phyloP scores from a whole-genome alignment of 2,888 invertebrate species.

The Stomorhina lunata region DNA sequence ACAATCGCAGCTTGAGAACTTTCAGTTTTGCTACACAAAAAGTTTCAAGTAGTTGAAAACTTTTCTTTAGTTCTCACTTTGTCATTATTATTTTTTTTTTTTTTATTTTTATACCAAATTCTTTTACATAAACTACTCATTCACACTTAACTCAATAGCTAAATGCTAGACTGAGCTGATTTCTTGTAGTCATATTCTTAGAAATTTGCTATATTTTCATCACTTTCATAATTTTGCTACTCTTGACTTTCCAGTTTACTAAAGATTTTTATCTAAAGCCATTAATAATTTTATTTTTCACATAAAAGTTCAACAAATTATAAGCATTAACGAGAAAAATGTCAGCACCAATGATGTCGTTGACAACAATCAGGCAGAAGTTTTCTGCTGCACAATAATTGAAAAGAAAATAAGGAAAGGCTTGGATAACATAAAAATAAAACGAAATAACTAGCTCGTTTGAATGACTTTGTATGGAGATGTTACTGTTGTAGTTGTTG shows the following conservation, averaged over 20 bases:
- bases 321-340: slow-evolving; percentile 37
- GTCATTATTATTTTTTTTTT: slow-evolving; percentile 23
- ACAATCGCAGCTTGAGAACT: not conserved
- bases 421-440: too few species aligned
- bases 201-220: not conserved
- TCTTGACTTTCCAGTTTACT: slow-evolving; percentile 44
- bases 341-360: slow-evolving; percentile 21
- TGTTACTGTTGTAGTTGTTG: not conserved
- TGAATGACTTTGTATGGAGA: not conserved
- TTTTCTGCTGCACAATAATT: not conserved
- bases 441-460: not conserved
- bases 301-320: slow-evolving; percentile 56
- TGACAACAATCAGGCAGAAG: not conserved
- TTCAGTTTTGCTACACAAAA: not conserved
- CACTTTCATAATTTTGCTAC: not conserved
- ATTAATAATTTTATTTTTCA: slow-evolving; percentile 50
- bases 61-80: slow-evolving; percentile 24
- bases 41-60: slow-evolving; percentile 2
- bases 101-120: slow-evolving; percentile 3
- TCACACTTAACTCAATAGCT: not conserved
- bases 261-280: slow-evolving; percentile 48
- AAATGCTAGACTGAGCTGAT: not conserved
- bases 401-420: not conserved
- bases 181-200: not conserved
- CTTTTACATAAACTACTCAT: not conserved